Conservation (phyloP, 1,140 invertebrate genomes). For the Lasaia peninsularis region DNA sequence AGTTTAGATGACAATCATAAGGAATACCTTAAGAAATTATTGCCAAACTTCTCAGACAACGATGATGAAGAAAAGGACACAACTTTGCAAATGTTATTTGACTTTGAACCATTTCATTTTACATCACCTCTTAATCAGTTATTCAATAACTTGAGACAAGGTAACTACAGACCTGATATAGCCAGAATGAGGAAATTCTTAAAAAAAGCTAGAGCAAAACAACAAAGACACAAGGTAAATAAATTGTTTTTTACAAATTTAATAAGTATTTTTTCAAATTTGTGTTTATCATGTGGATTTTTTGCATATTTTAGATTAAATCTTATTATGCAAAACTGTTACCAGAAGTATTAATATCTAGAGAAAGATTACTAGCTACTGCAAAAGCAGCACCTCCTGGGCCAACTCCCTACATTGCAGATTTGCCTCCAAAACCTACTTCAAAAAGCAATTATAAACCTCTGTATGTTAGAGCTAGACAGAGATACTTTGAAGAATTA, state of each 20-base stretch:
- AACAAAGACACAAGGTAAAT: slow-evolving; percentile 65
- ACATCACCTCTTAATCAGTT: slow-evolving; percentile 84
- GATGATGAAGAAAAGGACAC: slow-evolving; percentile 82
- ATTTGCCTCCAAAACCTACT: slow-evolving; percentile 50
- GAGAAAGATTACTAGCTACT: slow-evolving; percentile 57
- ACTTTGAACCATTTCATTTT: slow-evolving; percentile 84
- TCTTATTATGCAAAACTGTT: slow-evolving; percentile 69
- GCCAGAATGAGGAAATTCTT: slow-evolving; percentile 77
- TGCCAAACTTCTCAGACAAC: slow-evolving; percentile 83
- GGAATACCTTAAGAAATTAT: slow-evolving; percentile 80
- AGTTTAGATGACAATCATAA: slow-evolving; percentile 80
- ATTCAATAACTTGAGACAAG: slow-evolving; percentile 82
- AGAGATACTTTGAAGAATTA: slow-evolving; percentile 77
- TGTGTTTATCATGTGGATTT: not conserved
- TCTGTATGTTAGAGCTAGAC: slow-evolving; percentile 55
- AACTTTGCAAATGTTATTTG: slow-evolving; percentile 82
- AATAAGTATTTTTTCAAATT: not conserved
- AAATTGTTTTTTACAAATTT: slow-evolving; percentile 11
- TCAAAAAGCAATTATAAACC: slow-evolving; percentile 57
- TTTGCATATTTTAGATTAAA: slow-evolving; percentile 49
- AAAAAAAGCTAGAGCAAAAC: slow-evolving; percentile 62
- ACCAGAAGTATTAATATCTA: slow-evolving; percentile 61
- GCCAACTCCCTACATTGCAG: slow-evolving; percentile 43
- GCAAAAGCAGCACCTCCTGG: slow-evolving; percentile 58
- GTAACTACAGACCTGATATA: slow-evolving; percentile 81